These are phyloP conservation scores for Addax nasomaculatus DNA, from an alignment of 2,113 vertebrate species.

Conservation along the genomic window DNA sequence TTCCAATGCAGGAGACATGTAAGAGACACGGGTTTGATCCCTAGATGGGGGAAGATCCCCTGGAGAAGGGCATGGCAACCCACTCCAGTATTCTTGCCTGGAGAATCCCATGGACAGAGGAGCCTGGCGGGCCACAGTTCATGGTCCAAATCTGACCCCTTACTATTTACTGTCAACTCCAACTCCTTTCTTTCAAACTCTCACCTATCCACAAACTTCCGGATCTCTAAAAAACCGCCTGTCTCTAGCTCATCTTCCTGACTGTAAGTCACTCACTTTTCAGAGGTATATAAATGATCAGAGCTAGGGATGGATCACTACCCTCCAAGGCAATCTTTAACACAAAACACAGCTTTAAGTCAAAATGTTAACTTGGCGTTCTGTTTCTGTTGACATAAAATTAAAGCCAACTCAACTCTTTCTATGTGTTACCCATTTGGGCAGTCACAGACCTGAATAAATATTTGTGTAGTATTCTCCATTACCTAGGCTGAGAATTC, in stretches of 20 bases:
- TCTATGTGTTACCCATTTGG: background rate
- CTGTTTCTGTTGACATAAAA: slow-evolving; percentile 3
- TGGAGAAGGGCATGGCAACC: background rate
- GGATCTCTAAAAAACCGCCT: background rate
- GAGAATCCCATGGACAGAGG: background rate
- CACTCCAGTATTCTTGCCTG: background rate
- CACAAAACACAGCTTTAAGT: slow-evolving; percentile 3
- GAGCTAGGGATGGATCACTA: background rate
- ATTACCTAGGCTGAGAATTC: slow-evolving; percentile 96
- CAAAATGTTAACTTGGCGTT: slow-evolving; percentile 32
- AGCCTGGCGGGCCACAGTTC: background rate
- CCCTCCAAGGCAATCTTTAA: background rate
- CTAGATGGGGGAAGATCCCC: background rate
- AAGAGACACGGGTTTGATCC: background rate
- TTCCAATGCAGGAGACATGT: background rate
- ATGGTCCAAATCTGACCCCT: background rate
- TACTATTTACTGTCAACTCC: background rate
- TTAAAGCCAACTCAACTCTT: slow-evolving; percentile 48
- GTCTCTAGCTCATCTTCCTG: background rate
- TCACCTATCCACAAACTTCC: background rate
- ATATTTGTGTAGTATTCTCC: slow-evolving; percentile 27
- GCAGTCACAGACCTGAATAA: slow-evolving; percentile 54
- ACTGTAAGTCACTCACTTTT: background rate
- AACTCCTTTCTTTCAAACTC: slow-evolving; percentile 18
- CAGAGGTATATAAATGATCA: background rate